phyloP scores from a whole-genome alignment of 2,888 invertebrate species.

The Exephanes ischioxanthus region DNA sequence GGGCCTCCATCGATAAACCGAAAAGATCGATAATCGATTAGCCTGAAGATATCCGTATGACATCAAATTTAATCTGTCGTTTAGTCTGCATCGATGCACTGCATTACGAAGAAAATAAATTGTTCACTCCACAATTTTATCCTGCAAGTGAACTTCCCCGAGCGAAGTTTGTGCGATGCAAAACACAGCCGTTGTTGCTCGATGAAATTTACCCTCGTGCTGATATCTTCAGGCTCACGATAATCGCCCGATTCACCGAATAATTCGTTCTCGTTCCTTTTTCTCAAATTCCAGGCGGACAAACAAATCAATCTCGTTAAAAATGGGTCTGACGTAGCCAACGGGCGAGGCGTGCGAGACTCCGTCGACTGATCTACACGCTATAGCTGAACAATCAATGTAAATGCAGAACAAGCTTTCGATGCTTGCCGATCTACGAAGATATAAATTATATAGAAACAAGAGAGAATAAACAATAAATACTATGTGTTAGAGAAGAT shows the following conservation, averaged over 20 bases:
- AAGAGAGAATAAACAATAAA: neutral
- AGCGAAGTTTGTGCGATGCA: no score
- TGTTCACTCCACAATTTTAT: no score
- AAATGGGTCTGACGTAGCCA: constrained; percentile 54
- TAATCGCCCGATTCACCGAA: neutral
- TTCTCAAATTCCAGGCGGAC: constrained; percentile 55
- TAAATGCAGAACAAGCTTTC: constrained; percentile 3
- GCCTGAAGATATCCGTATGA: no score
- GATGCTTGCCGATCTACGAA: neutral
- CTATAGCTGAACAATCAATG: constrained; percentile 31
- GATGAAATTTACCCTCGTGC: no score
- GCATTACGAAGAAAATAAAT: no score
- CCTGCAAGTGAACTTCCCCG: no score
- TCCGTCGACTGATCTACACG: constrained; percentile 27
- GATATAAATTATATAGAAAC: constrained; percentile 20
- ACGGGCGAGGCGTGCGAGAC: constrained; percentile 27
- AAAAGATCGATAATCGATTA: neutral
- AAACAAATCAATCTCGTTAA: constrained; percentile 25
- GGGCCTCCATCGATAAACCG: neutral
- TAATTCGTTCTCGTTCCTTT: neutral
- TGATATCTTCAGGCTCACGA: neutral
- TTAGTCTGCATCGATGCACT: no score
- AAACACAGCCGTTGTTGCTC: no score
- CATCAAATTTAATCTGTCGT: no score
- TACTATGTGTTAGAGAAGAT: constrained; percentile 11